Percentiles rank a stretch among this genome's conserved stretches.
phyloP scores from a whole-genome alignment of 2,113 vertebrate species.

The Apeltes quadracus region DNA sequence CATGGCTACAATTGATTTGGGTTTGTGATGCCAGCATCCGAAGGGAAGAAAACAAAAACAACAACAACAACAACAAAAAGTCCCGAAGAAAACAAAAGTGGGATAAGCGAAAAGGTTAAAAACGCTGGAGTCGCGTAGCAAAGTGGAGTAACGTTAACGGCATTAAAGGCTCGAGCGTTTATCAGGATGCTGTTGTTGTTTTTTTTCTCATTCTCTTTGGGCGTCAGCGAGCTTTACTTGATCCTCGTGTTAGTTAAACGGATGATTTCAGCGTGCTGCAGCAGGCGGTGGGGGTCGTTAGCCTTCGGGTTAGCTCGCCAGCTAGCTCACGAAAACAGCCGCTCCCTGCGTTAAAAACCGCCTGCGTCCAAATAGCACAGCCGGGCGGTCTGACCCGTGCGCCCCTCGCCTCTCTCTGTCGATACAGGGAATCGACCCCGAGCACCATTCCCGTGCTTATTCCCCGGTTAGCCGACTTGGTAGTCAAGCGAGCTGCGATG shows the following conservation, averaged over 20 bases:
- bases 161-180: constrained; percentile 20
- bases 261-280: constrained; percentile 5
- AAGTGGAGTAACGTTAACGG: constrained; percentile 13
- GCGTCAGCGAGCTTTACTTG: not conserved
- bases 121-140: constrained; percentile 29
- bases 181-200: not conserved
- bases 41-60: constrained; percentile 43
- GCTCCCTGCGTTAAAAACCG: constrained; percentile 65
- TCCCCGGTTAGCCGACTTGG: constrained; percentile 52
- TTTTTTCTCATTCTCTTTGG: not conserved
- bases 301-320: constrained; percentile 51
- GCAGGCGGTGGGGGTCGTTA: constrained; percentile 67
- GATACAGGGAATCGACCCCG: constrained; percentile 53
- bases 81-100: constrained; percentile 21
- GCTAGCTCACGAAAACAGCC: constrained; percentile 73
- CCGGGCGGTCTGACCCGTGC: constrained; percentile 51
- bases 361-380: constrained; percentile 67
- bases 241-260: constrained; percentile 19
- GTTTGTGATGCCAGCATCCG: constrained; percentile 75
- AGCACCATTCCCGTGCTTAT: constrained; percentile 77
- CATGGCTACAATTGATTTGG: constrained; percentile 68
- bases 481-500: constrained; percentile 46
- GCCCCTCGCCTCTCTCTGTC: constrained; percentile 72
- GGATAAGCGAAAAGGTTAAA: constrained; percentile 20
- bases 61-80: constrained; percentile 25